These are phyloP conservation scores for Cotesia vestalis DNA, from an alignment of 1,140 invertebrate genomes.

Conservation along the genomic window DNA sequence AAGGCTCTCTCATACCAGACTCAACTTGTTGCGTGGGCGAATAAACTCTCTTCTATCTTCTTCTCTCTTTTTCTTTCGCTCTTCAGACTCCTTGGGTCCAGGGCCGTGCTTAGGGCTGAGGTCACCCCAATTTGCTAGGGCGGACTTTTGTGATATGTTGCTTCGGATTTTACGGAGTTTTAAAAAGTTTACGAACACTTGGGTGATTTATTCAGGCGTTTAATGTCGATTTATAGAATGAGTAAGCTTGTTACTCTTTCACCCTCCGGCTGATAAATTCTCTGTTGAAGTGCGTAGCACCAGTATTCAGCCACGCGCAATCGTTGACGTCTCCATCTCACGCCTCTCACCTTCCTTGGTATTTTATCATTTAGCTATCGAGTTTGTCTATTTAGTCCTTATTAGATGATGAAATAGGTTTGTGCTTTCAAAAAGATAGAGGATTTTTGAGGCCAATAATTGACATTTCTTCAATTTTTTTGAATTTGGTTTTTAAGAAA, in stretches of 20 bases:
- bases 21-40: conserved; percentile 29
- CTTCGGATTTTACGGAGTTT: no score
- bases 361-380: background rate
- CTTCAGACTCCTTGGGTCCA: background rate
- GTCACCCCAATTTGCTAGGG: background rate
- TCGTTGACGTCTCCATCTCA: conserved; percentile 28
- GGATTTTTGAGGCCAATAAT: no score
- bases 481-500: no score
- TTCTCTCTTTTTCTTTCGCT: background rate
- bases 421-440: no score
- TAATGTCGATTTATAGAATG: background rate
- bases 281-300: conserved; percentile 29
- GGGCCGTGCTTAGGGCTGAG: conserved; percentile 27
- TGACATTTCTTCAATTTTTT: no score
- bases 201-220: no score
- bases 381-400: background rate
- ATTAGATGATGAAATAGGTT: no score
- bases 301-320: conserved; percentile 23
- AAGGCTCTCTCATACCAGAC: background rate
- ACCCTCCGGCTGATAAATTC: conserved; percentile 29
- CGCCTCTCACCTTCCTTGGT: conserved; percentile 4
- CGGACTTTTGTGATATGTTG: no score
- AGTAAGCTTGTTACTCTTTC: conserved; percentile 6
- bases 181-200: no score
- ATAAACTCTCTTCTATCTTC: conserved; percentile 22